These are phyloP conservation scores for Zaprionus taronus DNA, from an alignment of 1,140 invertebrate species.

Conservation along the genomic window DNA sequence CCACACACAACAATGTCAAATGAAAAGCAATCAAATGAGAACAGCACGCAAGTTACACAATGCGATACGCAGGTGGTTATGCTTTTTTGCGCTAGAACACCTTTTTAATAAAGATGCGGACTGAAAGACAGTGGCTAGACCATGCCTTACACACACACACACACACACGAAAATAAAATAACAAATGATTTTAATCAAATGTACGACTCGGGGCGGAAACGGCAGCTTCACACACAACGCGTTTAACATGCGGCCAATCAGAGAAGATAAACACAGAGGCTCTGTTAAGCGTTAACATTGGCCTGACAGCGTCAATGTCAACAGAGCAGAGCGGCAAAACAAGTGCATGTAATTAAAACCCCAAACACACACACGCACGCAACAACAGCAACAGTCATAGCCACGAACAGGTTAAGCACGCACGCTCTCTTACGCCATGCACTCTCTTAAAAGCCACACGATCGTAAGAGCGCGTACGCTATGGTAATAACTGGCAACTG, in stretches of 20 bases:
- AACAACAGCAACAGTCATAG: background rate
- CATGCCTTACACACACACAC: conserved; percentile 1
- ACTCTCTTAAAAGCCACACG: background rate
- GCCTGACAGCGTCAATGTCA: conserved; percentile 56
- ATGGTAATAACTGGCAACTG: background rate
- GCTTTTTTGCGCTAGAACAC: conserved; percentile 42
- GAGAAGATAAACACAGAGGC: conserved; percentile 61
- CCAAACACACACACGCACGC: background rate
- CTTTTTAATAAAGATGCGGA: conserved; percentile 71
- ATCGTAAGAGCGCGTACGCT: background rate
- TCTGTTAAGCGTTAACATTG: conserved; percentile 69
- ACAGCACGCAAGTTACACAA: conserved; percentile 18
- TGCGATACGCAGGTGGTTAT: conserved; percentile 30
- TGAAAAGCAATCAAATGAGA: conserved; percentile 42
- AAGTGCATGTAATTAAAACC: conserved; percentile 72
- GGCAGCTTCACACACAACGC: conserved; percentile 56
- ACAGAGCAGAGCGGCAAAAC: conserved; percentile 45
- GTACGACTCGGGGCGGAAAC: conserved; percentile 39
- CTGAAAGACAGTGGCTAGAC: background rate
- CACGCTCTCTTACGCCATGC: conserved; percentile 20
- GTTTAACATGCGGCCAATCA: conserved; percentile 75
- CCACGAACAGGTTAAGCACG: conserved; percentile 22
- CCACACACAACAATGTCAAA: conserved; percentile 14
- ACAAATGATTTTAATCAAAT: conserved; percentile 53
- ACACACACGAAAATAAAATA: background rate